Evolutionary conservation across 2,113 vertebrate species (phyloP).

Genomic region (Pollachius pollachius): DNA sequence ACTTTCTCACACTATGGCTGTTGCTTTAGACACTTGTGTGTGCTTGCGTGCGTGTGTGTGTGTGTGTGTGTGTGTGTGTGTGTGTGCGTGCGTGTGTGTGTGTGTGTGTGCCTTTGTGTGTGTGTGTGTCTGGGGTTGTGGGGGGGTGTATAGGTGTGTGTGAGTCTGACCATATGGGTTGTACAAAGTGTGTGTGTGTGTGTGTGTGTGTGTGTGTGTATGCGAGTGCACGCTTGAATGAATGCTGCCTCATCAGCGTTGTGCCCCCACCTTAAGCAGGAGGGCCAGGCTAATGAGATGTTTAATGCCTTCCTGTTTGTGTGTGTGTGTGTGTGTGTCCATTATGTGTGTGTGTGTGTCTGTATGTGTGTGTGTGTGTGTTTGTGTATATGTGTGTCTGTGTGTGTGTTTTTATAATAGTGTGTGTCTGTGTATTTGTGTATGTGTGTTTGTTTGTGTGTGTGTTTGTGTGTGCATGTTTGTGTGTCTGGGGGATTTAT

Average conservation of each 20-base stretch:
- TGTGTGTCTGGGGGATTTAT: constrained; percentile 10
- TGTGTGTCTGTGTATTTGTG: constrained; percentile 17
- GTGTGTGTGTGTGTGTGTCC: constrained; percentile 9
- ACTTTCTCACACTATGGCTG: constrained; percentile 16
- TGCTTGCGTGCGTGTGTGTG: background rate
- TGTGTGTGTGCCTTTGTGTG: background rate
- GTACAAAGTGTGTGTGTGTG: constrained; percentile 1
- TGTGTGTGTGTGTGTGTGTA: constrained; percentile 11
- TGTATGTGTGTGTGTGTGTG: constrained; percentile 11
- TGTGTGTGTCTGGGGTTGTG: background rate
- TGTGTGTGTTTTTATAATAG: background rate
- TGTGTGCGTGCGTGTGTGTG: background rate
- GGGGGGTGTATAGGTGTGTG: background rate
- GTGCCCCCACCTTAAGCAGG: constrained; percentile 1
- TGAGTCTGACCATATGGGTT: background rate
- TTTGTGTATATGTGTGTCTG: background rate
- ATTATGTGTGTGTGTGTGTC: constrained; percentile 4
- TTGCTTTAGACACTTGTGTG: background rate
- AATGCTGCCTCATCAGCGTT: background rate
- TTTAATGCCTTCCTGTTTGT: constrained; percentile 37
- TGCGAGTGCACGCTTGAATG: background rate
- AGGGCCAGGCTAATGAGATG: constrained; percentile 41
- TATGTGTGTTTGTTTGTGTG: background rate
- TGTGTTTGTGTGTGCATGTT: constrained; percentile 15
- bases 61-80: background rate